These are phyloP conservation scores for Eilema sororculum DNA, from an alignment of 2,888 invertebrate genomes.

Conservation along the genomic window DNA sequence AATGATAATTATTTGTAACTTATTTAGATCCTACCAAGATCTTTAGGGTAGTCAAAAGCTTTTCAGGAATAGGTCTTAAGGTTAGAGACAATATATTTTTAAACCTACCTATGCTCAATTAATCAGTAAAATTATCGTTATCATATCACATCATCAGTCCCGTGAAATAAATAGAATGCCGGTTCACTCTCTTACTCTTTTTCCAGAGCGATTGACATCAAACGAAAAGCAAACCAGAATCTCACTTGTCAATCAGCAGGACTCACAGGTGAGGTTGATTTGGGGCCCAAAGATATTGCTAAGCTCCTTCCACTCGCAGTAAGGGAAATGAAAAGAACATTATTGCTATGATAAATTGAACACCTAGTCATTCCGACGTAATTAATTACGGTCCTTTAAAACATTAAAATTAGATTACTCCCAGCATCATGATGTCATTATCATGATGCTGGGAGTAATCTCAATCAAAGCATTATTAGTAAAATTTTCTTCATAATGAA, in stretches of 20 bases:
- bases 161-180: too few species aligned
- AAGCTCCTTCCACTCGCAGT: neutral
- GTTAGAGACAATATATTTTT: too few species aligned
- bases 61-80: too few species aligned
- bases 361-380: conserved; percentile 3
- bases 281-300: neutral
- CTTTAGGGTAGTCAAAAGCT: too few species aligned
- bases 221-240: too few species aligned
- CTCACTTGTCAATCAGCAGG: too few species aligned
- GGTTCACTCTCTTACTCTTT: too few species aligned
- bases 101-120: neutral
- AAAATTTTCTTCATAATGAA: neutral
- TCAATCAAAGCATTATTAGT: conserved; percentile 16
- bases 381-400: conserved; percentile 16
- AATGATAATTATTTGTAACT: too few species aligned
- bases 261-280: neutral
- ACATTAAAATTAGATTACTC: conserved; percentile 19
- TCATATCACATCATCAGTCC: neutral
- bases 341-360: neutral
- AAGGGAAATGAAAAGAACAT: neutral
- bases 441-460: too few species aligned
- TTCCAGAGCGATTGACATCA: too few species aligned
- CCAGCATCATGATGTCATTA: conserved; percentile 3
- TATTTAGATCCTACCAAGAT: too few species aligned
- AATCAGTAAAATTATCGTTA: neutral